Base-by-base conservation (phyloP, 1,140 invertebrate species). In the Hermatobates lingyangjiaoensis region DNA sequence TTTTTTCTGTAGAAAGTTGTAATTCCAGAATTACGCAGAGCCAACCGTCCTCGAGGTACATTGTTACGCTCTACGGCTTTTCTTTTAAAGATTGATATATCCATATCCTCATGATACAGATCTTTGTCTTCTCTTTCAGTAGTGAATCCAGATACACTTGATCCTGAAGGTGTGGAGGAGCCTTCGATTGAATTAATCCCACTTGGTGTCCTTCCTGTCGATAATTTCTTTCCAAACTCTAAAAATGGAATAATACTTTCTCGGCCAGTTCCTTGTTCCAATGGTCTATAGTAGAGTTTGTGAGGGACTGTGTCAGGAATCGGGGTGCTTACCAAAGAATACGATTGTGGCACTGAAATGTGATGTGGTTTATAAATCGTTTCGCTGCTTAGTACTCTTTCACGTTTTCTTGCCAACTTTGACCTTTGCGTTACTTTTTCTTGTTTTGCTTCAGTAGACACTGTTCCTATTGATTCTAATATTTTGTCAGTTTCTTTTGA, bases 211-310 rank as follows among this genome's bases (percentile, higher is more conserved):
- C 50, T 52, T 7, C 47, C 45, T 30, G 50, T 55, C 14, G 58
- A 54, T 15, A 59, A 28, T 27, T 59, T 59, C 12, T 52, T 27
- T 7, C 58, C 58, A 25, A 59, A 59, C 28, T 59, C 57, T n/a
- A 59, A 30, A 48, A 59, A 59, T 2, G 56, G 58, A n/a, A 56
- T 42, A 25, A 59, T 49, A 23, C 52, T 44, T n/a, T 59, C 55
- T 38, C 52, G 47, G 12, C 56, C 56, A 14, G 58, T 53, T 24
- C 57, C 58, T 38, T 50, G 47, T 5, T 58, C 54, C 27, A 58
- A 24, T 3, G 58, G 58, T 18, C 57, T 38, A 44, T 57, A 59
- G 27, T 59, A 56, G 7, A 59, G 34, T 25, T 56, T 54, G 45
- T 57, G 51, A 10, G 54, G 54, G 40, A 58, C 53, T 14, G 56